Evolutionary conservation across 2,888 invertebrate genomes (phyloP), one percentile per base, ranked within the genome.

Genomic region (Stramonita haemastoma): DNA sequence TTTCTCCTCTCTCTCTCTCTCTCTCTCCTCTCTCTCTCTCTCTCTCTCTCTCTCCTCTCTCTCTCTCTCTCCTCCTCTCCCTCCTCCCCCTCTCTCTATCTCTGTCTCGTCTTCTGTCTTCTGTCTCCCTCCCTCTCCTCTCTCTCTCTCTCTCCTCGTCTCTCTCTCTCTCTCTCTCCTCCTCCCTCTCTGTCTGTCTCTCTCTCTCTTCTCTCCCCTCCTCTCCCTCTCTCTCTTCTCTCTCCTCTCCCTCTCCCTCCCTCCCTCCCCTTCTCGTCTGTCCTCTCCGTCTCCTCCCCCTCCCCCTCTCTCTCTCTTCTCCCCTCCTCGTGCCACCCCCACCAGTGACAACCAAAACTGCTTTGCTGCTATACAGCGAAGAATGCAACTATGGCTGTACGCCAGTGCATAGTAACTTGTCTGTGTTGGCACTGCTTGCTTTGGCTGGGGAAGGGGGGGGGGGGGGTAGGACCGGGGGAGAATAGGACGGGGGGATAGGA

Each of bases 141-240:
- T 79, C 79, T 79, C 79, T 79, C 79, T 34, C 79, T 79, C 79
- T 32, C 34, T 79, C 79, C 32, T 32, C 17, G 32, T 79, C 79
- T 79, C 79, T 79, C 79, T 79, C 79, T 79, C 32, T 79, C 79
- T 73, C 79, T 77, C 32, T 79, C 34, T 79, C 32, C 34, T 34
- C 34, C 79, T 79, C 79, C 34, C 19, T 79, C 79, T 79, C 13
- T 79, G 79, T 79, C 32, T 17, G 32, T 34, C 32, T 34, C 5
- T 17, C 32, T 11, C 22, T 22, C 26, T 22, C 26, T 5, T 70
- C 70, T 73, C n/a, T 73, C 11, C n/a, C 2, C 1, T 2, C 2
- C 11, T 5, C 11, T 11, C 2, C n/a, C 2, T n/a, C 11, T 73
- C 11, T 73, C 11, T 8, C 4, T 73, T 19, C 22, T 70, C 11